phyloP scores from a whole-genome alignment of 2,797 vertebrate species.

The Mormyrus proboscirostris region DNA sequence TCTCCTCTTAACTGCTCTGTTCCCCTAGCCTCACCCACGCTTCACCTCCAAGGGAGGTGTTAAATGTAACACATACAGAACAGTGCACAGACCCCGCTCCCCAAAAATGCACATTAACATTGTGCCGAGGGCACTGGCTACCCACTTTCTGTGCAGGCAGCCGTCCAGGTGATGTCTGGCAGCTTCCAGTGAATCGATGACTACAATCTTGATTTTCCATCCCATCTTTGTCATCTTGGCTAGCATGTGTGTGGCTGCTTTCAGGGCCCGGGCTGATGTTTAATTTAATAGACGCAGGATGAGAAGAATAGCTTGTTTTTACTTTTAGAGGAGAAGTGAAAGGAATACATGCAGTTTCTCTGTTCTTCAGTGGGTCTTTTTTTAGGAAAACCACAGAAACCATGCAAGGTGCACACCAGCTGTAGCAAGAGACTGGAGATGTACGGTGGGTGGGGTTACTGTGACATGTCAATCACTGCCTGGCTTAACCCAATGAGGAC shows the following conservation, averaged over 20 bases:
- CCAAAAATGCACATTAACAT: not conserved
- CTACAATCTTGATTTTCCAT: not conserved
- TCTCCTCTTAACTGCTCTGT: not conserved
- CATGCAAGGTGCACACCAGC: not conserved
- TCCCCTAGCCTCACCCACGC: not conserved
- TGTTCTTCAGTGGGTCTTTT: not conserved
- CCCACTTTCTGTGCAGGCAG: not conserved
- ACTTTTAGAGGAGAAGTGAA: not conserved
- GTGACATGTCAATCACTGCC: not conserved
- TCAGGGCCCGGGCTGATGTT: not conserved
- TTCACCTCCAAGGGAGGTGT: not conserved
- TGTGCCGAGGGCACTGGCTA: not conserved
- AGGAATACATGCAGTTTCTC: not conserved
- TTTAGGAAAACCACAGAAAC: not conserved
- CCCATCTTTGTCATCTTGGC: not conserved
- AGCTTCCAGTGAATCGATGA: not conserved
- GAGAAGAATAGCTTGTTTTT: not conserved
- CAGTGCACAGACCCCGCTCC: not conserved
- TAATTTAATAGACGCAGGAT: not conserved
- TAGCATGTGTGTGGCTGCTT: not conserved
- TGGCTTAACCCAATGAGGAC: not conserved
- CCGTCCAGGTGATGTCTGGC: not conserved
- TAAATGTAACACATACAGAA: not conserved
- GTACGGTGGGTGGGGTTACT: not conserved
- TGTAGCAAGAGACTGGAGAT: not conserved